Evolutionary conservation across 2,888 invertebrate genomes (phyloP), one percentile per base, ranked within the genome.

Genomic region (Mesorhabditis spiculigera): DNA sequence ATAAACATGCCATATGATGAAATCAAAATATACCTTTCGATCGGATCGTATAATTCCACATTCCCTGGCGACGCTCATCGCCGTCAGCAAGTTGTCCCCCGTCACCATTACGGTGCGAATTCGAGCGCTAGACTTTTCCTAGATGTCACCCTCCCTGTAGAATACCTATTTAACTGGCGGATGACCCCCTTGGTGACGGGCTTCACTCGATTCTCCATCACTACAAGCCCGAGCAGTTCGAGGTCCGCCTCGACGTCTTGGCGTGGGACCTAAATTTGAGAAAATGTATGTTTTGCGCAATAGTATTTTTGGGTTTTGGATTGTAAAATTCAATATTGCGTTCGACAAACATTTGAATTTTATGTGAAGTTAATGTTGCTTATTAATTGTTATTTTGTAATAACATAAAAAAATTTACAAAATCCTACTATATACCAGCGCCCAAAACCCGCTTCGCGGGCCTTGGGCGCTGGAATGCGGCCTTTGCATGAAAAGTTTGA

Each of bases 61-160:
- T 77, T 94, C 93, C 74, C 92, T 90, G 0, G 93, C 94, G 58
- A 95, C 94, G 78, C 93, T 92, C 85, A 94, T 90, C 0, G 94
- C 95, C 3, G 95, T 95, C 89, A 93, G 91, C 84, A 94, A 91
- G 87, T 95, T 94, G 87, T 95, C 95, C 73, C 88, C 96, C 50
- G 97, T 98, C 5, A 97, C 93, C 97, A 99, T 98, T 5, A 86
- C 77, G n/a, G 82, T 79, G n/a, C 88, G 85, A 45, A 99, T 93
- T 80, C 91, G 90, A 0, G 98, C 97, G 8, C 91, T 82, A 58
- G 67, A 75, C 64, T 10, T 71, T 63, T 10, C 41, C n/a, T 58
- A 1, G 58, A 28, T 28, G 28, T 28, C 28, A 28, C n/a, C 3
- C n/a, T 50, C n/a, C 58, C 10, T 50, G 1, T 50, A 50, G 50